Evolutionary conservation across 2,113 vertebrate genomes (phyloP).

Genomic region (Phyllopteryx taeniolatus): DNA sequence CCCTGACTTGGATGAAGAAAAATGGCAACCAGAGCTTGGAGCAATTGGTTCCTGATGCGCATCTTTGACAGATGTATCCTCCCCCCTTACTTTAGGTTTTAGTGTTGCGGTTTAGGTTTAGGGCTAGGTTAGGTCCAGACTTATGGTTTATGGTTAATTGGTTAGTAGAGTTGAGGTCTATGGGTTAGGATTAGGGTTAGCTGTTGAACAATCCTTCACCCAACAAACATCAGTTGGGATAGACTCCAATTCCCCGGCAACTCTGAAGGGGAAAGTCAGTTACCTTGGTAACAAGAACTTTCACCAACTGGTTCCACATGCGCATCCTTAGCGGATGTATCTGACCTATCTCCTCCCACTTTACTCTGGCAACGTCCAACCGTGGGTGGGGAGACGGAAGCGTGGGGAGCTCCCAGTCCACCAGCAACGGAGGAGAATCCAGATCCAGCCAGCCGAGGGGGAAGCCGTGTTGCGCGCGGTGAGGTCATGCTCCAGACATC

Average conservation of each 20-base stretch:
- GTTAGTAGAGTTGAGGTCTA: not conserved
- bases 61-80: too few relatives aligned
- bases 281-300: not conserved
- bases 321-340: not conserved
- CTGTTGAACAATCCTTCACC: not conserved
- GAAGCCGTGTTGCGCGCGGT: conserved; percentile 68
- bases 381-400: conserved; percentile 42
- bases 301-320: not conserved
- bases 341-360: conserved; percentile 1
- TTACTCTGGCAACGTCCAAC: conserved; percentile 35
- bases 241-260: not conserved
- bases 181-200: not conserved
- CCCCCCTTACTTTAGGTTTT: too few relatives aligned
- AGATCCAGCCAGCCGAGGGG: conserved; percentile 66
- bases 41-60: too few relatives aligned
- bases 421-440: conserved; percentile 51
- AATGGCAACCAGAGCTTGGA: not conserved
- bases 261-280: not conserved
- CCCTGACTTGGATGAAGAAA: not conserved
- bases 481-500: conserved; percentile 71
- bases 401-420: conserved; percentile 63
- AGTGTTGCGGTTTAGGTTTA: not conserved
- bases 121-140: not conserved
- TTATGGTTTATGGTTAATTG: not conserved
- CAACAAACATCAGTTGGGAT: too few relatives aligned